Evolutionary conservation across 2,888 invertebrate genomes (phyloP).

Genomic region (Mycogona germanica): DNA sequence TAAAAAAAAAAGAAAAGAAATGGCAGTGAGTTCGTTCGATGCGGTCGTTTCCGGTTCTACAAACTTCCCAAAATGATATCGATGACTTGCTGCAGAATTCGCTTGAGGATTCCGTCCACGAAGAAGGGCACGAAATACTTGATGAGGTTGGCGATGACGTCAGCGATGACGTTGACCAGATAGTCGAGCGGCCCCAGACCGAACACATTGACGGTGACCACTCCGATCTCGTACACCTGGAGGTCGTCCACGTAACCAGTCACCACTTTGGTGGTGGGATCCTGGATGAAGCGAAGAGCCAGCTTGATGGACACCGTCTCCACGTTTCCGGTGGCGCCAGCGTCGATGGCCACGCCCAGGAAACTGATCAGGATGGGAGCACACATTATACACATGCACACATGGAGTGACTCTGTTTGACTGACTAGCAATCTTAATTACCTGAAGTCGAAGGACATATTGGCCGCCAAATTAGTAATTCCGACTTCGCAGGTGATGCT

Average conservation of each 20-base stretch:
- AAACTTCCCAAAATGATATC: too few relatives aligned
- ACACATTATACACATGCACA: neutral
- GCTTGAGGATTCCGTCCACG: neutral
- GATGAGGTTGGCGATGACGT: constrained; percentile 1
- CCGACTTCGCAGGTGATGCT: neutral
- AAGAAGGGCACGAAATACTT: constrained; percentile 6
- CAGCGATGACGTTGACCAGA: constrained; percentile 2
- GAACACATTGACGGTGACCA: constrained; percentile 1
- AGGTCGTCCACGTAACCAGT: constrained; percentile 9
- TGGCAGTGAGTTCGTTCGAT: too few relatives aligned
- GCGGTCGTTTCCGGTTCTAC: too few relatives aligned
- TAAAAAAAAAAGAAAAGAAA: too few relatives aligned
- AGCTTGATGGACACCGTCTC: constrained; percentile 1
- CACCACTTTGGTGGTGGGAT: neutral
- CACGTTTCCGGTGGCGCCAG: neutral
- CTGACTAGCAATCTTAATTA: too few relatives aligned
- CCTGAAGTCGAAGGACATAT: too few relatives aligned
- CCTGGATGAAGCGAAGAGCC: neutral
- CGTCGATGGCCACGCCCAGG: neutral
- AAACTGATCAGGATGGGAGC: neutral
- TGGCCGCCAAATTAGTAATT: constrained; percentile 8
- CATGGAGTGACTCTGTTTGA: too few relatives aligned
- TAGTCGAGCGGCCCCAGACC: constrained; percentile 6
- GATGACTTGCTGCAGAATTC: neutral
- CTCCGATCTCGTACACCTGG: constrained; percentile 4